Conservation (phyloP, 2,888 invertebrate genomes). For the Biston stratarius region DNA sequence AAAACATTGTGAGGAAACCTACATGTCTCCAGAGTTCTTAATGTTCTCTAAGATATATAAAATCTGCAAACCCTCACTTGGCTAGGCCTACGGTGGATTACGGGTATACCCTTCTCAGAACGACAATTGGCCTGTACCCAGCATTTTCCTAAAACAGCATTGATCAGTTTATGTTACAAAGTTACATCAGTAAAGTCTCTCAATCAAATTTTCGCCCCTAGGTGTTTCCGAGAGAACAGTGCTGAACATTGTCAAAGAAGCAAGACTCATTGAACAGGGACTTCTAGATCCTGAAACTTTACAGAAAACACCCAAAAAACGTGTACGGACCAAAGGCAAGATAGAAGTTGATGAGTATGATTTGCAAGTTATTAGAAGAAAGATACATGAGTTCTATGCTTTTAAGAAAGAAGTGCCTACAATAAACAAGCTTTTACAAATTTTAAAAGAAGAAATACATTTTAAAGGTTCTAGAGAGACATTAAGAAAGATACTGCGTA, state of each 20-base stretch:
- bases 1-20: too few relatives aligned
- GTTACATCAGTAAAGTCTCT: too few relatives aligned
- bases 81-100: too few relatives aligned
- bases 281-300: constrained; percentile 77
- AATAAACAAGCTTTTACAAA: constrained; percentile 78
- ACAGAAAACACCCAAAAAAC: constrained; percentile 77
- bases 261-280: constrained; percentile 78
- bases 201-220: constrained; percentile 44
- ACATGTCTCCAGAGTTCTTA: too few relatives aligned
- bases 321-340: constrained; percentile 78
- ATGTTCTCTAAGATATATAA: too few relatives aligned
- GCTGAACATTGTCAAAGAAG: constrained; percentile 79
- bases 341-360: constrained; percentile 81
- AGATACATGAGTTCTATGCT: constrained; percentile 81
- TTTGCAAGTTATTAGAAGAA: constrained; percentile 76
- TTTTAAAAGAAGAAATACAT: constrained; percentile 78
- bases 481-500: constrained; percentile 75
- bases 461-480: constrained; percentile 81
- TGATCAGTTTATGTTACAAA: too few relatives aligned
- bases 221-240: constrained; percentile 81
- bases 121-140: too few relatives aligned
- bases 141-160: too few relatives aligned
- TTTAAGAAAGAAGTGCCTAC: constrained; percentile 82
- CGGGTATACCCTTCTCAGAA: too few relatives aligned
- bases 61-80: too few relatives aligned